Evolutionary conservation across 2,888 invertebrate genomes (phyloP), one percentile per base, ranked within the genome.

Genomic region (Cheilosia vernalis): DNA sequence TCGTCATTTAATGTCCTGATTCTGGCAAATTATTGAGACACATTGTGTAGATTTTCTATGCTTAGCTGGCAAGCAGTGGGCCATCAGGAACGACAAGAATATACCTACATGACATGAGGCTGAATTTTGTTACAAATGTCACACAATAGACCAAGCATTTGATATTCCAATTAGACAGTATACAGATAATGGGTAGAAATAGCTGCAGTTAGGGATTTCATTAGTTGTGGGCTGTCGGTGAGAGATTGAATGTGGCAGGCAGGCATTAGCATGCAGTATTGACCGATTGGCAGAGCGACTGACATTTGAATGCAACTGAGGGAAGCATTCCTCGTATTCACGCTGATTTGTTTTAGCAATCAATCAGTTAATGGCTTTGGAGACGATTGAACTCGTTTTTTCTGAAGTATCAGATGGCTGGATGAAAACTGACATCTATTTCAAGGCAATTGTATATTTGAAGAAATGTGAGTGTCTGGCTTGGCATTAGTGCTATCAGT

Each of bases 11-110:
- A 40, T 58, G 49, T 76, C 74, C 58, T 40, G 74, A 49, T 58
- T 66, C 40, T 76, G 66, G 49, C 58, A 66, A 76, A 76, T 76
- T 76, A 66, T 66, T 66, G 74, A 76, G 58, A 66, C 49, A 76
- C 40, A 66, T 42, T 74, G 66, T 74, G 66, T 30, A 66, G 58
- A 64, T 74, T 74, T 64, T 55, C 53, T 6, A 27, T 53, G 21
- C 61, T 33, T 33, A 37, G 17, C 24, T 17, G 63, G 53, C 40
- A 66, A 27, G 42, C 4, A 37, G 21, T 7, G 1, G 10, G 44
- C 44, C 33, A 17, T 42, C 30, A 55, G 55, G 33, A 47, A 44
- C 63, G 55, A 47, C 21, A 47, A 33, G 44, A 42, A 33, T 19
- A 40, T n/a, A 19, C 19, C 17, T 24, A 19, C 19, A 24, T 24